phyloP scores from a whole-genome alignment of 2,113 vertebrate species.

The Cyphomyrus plagiostoma region DNA sequence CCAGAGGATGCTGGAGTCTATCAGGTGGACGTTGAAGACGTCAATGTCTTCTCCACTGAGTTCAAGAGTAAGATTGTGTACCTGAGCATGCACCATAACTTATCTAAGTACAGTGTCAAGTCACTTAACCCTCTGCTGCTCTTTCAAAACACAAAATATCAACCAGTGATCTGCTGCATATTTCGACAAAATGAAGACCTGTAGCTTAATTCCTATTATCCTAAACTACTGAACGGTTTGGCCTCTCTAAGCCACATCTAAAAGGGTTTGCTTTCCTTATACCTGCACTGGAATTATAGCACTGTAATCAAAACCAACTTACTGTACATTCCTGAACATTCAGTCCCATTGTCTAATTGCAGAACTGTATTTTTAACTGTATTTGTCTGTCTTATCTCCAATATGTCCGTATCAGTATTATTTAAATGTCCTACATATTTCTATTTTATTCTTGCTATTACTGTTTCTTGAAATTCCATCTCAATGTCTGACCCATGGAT shows the following conservation, averaged over 20 bases:
- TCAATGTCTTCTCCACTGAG: conserved; percentile 60
- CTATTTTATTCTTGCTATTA: not conserved
- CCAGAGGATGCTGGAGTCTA: conserved; percentile 64
- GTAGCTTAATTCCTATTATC: not conserved
- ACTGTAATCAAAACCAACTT: not conserved
- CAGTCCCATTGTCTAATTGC: not conserved
- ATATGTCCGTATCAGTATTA: not conserved
- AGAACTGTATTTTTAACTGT: not conserved
- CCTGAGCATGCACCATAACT: not conserved
- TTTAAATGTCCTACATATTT: not conserved
- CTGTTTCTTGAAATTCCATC: not conserved
- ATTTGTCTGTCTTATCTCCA: not conserved
- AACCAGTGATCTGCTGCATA: not conserved
- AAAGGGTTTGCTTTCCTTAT: not conserved
- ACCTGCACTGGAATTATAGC: not conserved
- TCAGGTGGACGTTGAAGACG: conserved; percentile 58
- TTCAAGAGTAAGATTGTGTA: conserved; percentile 53
- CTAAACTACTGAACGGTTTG: not conserved
- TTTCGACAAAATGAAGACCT: not conserved
- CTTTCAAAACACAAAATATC: not conserved
- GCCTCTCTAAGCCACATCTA: not conserved
- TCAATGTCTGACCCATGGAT: not conserved
- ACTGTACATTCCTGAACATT: not conserved
- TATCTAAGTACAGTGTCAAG: not conserved
- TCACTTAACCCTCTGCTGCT: not conserved